Evolutionary conservation across 2,888 invertebrate genomes (phyloP).

Genomic region (Epistrophe grossulariae): DNA sequence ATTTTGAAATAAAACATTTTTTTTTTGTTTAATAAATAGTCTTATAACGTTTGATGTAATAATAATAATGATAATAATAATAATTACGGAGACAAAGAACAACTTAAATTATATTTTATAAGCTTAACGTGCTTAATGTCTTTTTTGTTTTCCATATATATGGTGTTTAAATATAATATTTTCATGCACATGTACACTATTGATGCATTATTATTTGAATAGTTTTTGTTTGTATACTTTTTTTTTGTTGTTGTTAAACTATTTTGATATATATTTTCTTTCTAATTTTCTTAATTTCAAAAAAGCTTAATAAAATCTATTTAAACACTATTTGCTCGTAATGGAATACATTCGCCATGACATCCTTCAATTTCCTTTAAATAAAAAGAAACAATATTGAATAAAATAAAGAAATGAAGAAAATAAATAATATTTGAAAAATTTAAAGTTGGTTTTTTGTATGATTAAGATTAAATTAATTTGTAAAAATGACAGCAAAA

Average conservation of each 20-base stretch:
- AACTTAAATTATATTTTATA: conserved; percentile 55
- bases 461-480: neutral
- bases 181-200: conserved; percentile 67
- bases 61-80: conserved; percentile 39
- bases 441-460: neutral
- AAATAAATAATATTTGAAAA: conserved; percentile 32
- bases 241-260: conserved; percentile 10
- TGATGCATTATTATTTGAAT: conserved; percentile 42
- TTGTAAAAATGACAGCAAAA: conserved; percentile 3
- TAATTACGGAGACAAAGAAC: conserved; percentile 34
- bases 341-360: conserved; percentile 87
- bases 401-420: conserved; percentile 78
- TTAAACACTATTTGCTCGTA: conserved; percentile 86
- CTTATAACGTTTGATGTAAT: conserved; percentile 42
- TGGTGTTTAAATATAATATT: conserved; percentile 57
- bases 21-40: conserved; percentile 28
- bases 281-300: conserved; percentile 40
- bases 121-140: conserved; percentile 75
- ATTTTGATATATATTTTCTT: conserved; percentile 23
- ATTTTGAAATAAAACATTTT: conserved; percentile 52
- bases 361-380: conserved; percentile 84
- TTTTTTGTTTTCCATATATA: conserved; percentile 69
- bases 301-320: conserved; percentile 71
- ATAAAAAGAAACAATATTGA: conserved; percentile 79
- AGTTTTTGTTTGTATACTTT: conserved; percentile 11